phyloP scores from a whole-genome alignment of 1,140 invertebrate genomes.

The Rhopalosiphum maidis region DNA sequence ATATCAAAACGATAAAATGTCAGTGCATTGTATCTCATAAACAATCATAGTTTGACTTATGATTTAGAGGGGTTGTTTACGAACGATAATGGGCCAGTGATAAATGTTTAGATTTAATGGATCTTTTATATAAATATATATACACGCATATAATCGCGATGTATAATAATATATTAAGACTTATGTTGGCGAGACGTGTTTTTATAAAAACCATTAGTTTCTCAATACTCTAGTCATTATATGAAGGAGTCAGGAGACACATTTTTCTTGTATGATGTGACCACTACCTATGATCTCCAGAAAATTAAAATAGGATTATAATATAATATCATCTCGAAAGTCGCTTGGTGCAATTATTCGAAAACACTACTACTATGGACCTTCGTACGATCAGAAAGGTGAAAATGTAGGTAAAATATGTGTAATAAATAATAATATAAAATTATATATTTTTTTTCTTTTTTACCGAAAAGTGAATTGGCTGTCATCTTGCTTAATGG shows the following conservation, averaged over 20 bases:
- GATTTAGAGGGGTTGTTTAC: constrained; percentile 8
- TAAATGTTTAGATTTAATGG: constrained; percentile 3
- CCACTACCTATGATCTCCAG: background rate
- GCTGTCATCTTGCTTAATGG: background rate
- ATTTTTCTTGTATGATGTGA: background rate
- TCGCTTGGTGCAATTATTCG: background rate
- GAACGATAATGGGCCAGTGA: constrained; percentile 15
- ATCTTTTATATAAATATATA: background rate
- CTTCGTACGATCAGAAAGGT: background rate
- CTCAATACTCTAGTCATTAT: background rate
- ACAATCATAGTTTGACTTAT: constrained; percentile 7
- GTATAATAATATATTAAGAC: background rate
- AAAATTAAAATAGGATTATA: background rate
- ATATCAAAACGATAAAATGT: background rate
- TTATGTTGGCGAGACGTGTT: background rate
- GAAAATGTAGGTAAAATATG: no score
- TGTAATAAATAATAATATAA: no score
- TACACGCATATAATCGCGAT: background rate
- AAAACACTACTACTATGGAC: background rate
- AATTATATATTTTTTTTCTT: background rate
- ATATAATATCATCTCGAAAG: background rate
- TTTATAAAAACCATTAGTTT: background rate
- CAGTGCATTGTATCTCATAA: background rate
- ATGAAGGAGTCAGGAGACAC: background rate
- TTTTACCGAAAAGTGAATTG: background rate